A percentile compares a stretch with the other conserved stretches of the same genome.
These are phyloP conservation scores for Acrocyrtus sp. DNA, from an alignment of 2,888 invertebrate species.

Conservation along the genomic window DNA sequence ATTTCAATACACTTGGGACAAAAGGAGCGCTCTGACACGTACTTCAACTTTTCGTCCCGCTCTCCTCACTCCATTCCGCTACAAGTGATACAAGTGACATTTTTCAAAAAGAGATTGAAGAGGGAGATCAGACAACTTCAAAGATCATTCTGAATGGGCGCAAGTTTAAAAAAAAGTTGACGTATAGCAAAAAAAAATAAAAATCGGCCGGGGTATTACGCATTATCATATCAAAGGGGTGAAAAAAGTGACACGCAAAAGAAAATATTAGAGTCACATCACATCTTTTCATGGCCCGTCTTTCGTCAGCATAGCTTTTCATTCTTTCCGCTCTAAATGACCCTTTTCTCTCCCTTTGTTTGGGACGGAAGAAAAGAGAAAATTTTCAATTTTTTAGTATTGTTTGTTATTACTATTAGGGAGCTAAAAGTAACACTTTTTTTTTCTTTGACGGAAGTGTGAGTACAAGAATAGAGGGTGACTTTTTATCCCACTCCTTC, in stretches of 20 bases:
- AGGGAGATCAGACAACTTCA: slow-evolving; percentile 32
- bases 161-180: slow-evolving; percentile 33
- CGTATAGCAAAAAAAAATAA: too few relatives aligned
- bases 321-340: slow-evolving; percentile 30
- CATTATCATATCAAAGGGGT: slow-evolving; percentile 35
- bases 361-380: background rate
- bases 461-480: too few relatives aligned
- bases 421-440: too few relatives aligned
- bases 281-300: too few relatives aligned
- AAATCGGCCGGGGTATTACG: too few relatives aligned
- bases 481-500: too few relatives aligned
- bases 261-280: too few relatives aligned
- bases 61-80: too few relatives aligned
- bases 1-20: slow-evolving; percentile 44
- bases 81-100: slow-evolving; percentile 41
- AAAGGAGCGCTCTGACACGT: slow-evolving; percentile 47
- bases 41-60: slow-evolving; percentile 9
- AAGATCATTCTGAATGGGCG: slow-evolving; percentile 20
- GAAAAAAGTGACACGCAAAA: too few relatives aligned
- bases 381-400: background rate
- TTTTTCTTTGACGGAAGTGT: too few relatives aligned
- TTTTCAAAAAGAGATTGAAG: slow-evolving; percentile 30
- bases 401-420: background rate
- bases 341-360: too few relatives aligned
- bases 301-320: too few relatives aligned